phyloP scores from a whole-genome alignment of 2,888 invertebrate species.

The Phalangium opilio region DNA sequence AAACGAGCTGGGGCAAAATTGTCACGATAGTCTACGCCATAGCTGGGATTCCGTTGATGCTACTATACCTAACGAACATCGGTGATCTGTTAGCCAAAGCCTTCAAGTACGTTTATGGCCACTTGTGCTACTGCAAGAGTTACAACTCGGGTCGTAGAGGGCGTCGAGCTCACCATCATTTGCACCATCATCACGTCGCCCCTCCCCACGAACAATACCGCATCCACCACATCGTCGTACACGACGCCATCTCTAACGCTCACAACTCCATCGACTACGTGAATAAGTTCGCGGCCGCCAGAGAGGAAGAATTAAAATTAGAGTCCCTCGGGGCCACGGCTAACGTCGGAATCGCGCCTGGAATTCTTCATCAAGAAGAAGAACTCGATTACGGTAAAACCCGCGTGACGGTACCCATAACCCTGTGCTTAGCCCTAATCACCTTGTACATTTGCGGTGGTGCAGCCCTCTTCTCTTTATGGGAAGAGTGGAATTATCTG shows the following conservation, averaged over 20 bases:
- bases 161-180: slow-evolving; percentile 5
- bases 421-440: slow-evolving; percentile 75
- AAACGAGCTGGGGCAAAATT: slow-evolving; percentile 20
- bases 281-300: background rate
- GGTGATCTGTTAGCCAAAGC: slow-evolving; percentile 50
- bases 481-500: slow-evolving; percentile 84
- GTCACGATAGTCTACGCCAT: slow-evolving; percentile 49
- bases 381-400: slow-evolving; percentile 14
- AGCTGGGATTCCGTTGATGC: slow-evolving; percentile 69
- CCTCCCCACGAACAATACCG: slow-evolving; percentile 18
- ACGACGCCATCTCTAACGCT: slow-evolving; percentile 11
- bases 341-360: background rate
- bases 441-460: slow-evolving; percentile 76
- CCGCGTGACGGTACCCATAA: slow-evolving; percentile 71
- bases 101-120: slow-evolving; percentile 21
- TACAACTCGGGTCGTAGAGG: slow-evolving; percentile 28
- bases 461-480: slow-evolving; percentile 72
- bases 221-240: slow-evolving; percentile 19
- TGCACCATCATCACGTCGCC: slow-evolving; percentile 9
- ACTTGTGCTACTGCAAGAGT: slow-evolving; percentile 37
- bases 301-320: background rate
- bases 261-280: slow-evolving; percentile 1
- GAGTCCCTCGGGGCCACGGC: background rate
- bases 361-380: background rate
- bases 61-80: slow-evolving; percentile 71